Conservation (phyloP, 2,888 invertebrate genomes). For the Bellardia pandia region DNA sequence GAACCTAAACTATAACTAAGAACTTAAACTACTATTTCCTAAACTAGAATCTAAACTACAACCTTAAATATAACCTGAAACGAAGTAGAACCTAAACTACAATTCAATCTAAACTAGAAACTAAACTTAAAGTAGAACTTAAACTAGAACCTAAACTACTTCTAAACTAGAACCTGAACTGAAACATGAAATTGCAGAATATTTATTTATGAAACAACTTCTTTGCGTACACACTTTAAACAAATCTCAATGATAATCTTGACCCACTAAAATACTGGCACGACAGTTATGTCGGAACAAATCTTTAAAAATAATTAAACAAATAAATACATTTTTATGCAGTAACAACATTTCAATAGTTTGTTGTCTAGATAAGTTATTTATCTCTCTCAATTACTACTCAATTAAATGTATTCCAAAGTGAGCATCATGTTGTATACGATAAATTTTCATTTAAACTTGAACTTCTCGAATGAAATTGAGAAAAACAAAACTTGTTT, state of each 20-base stretch:
- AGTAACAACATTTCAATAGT: neutral
- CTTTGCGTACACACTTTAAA: neutral
- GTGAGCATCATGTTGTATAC: neutral
- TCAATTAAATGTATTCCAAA: constrained; percentile 37
- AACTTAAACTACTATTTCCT: neutral
- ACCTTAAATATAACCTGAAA: neutral
- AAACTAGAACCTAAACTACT: neutral
- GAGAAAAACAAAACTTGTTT: constrained; percentile 35
- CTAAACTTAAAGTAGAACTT: neutral
- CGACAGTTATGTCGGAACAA: constrained; percentile 9
- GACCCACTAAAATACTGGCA: neutral
- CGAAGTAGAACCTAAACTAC: neutral
- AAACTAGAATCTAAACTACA: neutral
- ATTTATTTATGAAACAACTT: too few species aligned
- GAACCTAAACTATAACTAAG: neutral
- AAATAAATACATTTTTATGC: neutral
- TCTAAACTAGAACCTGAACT: neutral
- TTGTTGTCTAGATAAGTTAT: neutral
- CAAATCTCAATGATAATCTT: neutral
- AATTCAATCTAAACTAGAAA: neutral
- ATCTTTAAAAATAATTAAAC: neutral
- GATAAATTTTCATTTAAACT: constrained; percentile 37
- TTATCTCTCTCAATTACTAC: neutral
- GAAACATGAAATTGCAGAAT: too few species aligned
- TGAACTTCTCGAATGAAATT: constrained; percentile 50